A percentile compares a stretch with the other conserved stretches of the same genome.
Conservation (phyloP, 2,113 vertebrate genomes). For the Hystrix brachyura region DNA sequence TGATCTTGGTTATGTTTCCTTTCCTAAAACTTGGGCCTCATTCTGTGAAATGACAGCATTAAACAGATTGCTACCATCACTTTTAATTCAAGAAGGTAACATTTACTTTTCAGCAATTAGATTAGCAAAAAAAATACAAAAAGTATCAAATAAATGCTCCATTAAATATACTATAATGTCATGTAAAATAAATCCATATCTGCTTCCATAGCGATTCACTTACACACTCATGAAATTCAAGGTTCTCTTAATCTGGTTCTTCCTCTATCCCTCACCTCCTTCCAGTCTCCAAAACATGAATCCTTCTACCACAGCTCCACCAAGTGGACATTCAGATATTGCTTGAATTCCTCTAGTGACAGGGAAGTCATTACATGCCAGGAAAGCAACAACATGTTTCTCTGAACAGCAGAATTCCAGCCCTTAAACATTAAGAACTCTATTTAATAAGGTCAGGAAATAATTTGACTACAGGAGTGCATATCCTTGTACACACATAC, state of each 20-base stretch:
- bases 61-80: neutral
- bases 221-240: neutral
- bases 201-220: neutral
- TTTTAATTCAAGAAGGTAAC: slow-evolving; percentile 18
- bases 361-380: slow-evolving; percentile 57
- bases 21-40: neutral
- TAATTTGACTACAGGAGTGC: neutral
- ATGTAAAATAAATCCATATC: neutral
- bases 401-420: neutral
- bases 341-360: slow-evolving; percentile 58
- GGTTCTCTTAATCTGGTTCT: neutral
- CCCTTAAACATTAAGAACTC: neutral
- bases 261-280: neutral
- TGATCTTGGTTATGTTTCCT: neutral
- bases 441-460: slow-evolving; percentile 23
- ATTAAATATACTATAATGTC: slow-evolving; percentile 6
- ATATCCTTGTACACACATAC: neutral
- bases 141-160: neutral
- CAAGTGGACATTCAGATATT: slow-evolving; percentile 7
- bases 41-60: slow-evolving; percentile 25
- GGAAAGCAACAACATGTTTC: neutral
- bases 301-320: slow-evolving; percentile 49
- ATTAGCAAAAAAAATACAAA: slow-evolving; percentile 35
- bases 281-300: neutral
- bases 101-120: slow-evolving; percentile 48